phyloP scores from a whole-genome alignment of 1,140 invertebrate genomes.

The Bombyx mori region DNA sequence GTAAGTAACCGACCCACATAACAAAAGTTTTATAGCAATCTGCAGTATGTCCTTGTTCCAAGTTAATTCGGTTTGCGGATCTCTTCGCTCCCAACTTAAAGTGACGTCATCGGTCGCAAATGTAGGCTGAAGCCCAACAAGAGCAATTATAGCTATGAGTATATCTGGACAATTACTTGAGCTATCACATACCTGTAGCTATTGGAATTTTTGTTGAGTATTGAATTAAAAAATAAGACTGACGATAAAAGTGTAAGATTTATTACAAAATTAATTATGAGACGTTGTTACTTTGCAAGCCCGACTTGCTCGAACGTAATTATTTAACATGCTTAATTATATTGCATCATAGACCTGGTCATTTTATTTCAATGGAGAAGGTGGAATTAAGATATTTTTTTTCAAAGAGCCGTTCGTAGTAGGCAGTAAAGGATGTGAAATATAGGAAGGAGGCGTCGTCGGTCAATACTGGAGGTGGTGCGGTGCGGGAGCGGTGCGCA shows the following conservation, averaged over 20 bases:
- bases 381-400: constrained; percentile 51
- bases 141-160: not conserved
- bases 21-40: constrained; percentile 9
- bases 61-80: constrained; percentile 25
- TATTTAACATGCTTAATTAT: too few relatives aligned
- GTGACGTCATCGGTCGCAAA: constrained; percentile 25
- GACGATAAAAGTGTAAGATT: too few relatives aligned
- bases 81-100: constrained; percentile 18
- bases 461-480: constrained; percentile 68
- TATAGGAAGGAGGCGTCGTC: constrained; percentile 67
- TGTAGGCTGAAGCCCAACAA: constrained; percentile 19
- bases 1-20: constrained; percentile 3
- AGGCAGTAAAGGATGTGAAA: constrained; percentile 67
- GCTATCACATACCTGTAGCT: too few relatives aligned
- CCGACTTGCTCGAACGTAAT: constrained; percentile 4
- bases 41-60: constrained; percentile 11
- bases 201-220: too few relatives aligned
- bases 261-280: too few relatives aligned
- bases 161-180: too few relatives aligned
- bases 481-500: constrained; percentile 53
- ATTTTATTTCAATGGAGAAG: constrained; percentile 39
- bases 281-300: not conserved
- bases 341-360: constrained; percentile 35
- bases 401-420: constrained; percentile 61
- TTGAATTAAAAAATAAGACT: too few relatives aligned